Percentiles rank a stretch among this genome's conserved stretches.
Evolutionary conservation across 2,113 vertebrate genomes (phyloP).

Genomic region (Myodes glareolus): DNA sequence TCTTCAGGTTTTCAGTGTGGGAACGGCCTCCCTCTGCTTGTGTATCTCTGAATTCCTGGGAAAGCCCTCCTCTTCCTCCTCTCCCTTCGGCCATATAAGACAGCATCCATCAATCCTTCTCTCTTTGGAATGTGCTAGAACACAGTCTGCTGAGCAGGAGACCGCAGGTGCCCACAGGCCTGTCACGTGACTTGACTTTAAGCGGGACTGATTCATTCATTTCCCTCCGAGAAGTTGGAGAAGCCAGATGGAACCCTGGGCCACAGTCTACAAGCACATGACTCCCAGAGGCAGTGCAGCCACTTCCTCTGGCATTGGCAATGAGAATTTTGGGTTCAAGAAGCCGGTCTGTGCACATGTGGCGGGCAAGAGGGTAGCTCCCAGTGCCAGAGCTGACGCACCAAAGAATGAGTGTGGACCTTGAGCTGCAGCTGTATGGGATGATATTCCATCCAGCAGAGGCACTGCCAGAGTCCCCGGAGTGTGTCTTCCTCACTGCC

Average conservation of each 20-base stretch:
- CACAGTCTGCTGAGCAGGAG: not conserved
- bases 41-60: not conserved
- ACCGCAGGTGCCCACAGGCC: too few species aligned
- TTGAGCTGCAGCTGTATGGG: constrained; percentile 61
- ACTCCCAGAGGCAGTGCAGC: accelerated
- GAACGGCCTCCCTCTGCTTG: accelerated
- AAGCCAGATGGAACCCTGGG: not conserved
- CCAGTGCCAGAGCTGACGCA: not conserved
- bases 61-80: accelerated
- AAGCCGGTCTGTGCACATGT: not conserved
- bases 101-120: too few species aligned
- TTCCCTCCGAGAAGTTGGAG: not conserved
- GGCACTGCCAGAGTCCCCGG: constrained; percentile 83
- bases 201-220: accelerated
- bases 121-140: not conserved
- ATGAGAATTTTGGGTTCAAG: constrained; percentile 11
- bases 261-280: not conserved
- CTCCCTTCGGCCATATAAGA: not conserved
- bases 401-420: constrained; percentile 26
- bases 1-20: not conserved
- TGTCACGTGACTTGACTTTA: not conserved
- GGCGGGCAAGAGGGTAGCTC: not conserved
- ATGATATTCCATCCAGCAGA: constrained; percentile 79
- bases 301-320: accelerated
- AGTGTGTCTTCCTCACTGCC: constrained; percentile 83